Conservation (phyloP, 2,797 vertebrate genomes). For the Platalea minor region DNA sequence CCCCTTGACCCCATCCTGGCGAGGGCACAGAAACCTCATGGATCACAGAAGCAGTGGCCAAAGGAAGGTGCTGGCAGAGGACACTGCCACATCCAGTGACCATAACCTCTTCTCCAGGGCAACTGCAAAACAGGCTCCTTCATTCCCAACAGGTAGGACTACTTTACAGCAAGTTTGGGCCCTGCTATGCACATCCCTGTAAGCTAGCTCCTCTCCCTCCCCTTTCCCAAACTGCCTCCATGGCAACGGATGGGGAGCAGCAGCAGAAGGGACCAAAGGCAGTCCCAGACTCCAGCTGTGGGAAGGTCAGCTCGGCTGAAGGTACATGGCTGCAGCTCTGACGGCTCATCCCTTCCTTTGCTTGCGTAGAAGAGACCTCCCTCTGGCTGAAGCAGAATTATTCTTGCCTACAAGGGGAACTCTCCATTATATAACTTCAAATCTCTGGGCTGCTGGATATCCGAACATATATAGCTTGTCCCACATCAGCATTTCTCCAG, state of each 20-base stretch:
- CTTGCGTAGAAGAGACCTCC: fast-evolving
- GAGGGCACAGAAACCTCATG: fast-evolving
- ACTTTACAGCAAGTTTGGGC: not conserved
- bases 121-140: not conserved
- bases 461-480: not conserved
- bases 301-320: not conserved
- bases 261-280: not conserved
- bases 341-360: not conserved
- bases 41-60: not conserved
- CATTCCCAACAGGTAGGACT: not conserved
- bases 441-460: not conserved
- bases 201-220: not conserved
- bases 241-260: not conserved
- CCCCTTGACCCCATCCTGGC: fast-evolving
- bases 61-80: not conserved
- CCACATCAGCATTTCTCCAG: not conserved
- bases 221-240: not conserved
- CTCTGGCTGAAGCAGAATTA: not conserved
- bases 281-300: not conserved
- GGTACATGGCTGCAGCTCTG: not conserved
- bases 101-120: not conserved
- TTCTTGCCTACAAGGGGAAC: not conserved
- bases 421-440: not conserved
- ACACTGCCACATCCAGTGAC: not conserved
- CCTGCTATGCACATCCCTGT: not conserved